Evolutionary conservation across 2,888 invertebrate genomes (phyloP), one percentile per base, ranked within the genome.

Genomic region (Mythimna loreyi): DNA sequence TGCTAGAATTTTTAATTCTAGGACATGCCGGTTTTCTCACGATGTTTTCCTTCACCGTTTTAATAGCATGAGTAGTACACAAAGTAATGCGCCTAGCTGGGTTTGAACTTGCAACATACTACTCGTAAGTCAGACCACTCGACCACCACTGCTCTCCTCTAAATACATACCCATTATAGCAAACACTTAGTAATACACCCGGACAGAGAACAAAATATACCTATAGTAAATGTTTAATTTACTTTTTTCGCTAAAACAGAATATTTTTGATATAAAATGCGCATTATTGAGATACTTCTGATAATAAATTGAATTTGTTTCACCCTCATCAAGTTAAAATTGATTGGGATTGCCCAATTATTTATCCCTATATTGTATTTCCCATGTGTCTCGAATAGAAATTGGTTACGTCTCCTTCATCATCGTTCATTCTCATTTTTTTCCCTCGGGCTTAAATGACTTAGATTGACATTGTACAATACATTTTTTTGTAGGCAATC

Each of bases 281-380:
- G 33, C 47, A 53, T 40, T 69, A 52, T 40, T 45, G 19, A 43
- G 13, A 9, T 63, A 63, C 2, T 19, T 25, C 30, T 1, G 19
- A 36, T 67, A 62, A 65, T 53, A 59, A 82, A 81, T 80, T 67
- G 45, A 75, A 80, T 81, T 69, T 60, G 60, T 36, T 47, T 50
- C 9, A 57, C 69, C 63, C 75, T 75, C 33, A 68, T 75, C 60
- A 68, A 16, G 21, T 3, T 19, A 13, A 60, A 63, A 76, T 75
- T 75, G 60, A 80, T 76, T 78, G 61, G 1, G 58, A 73, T 62
- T 57, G 25, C 30, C 49, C 59, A 75, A 68, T 64, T 68, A 75
- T 62, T 65, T 36, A 50, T 50, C 33, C 21, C 49, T 19, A 28
- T 59, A 58, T 74, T 67, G 36, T 67, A 78, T 74, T 74, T 78